Base-by-base conservation (phyloP, 1,140 invertebrate genomes). In the Sitodiplosis mosellana region DNA sequence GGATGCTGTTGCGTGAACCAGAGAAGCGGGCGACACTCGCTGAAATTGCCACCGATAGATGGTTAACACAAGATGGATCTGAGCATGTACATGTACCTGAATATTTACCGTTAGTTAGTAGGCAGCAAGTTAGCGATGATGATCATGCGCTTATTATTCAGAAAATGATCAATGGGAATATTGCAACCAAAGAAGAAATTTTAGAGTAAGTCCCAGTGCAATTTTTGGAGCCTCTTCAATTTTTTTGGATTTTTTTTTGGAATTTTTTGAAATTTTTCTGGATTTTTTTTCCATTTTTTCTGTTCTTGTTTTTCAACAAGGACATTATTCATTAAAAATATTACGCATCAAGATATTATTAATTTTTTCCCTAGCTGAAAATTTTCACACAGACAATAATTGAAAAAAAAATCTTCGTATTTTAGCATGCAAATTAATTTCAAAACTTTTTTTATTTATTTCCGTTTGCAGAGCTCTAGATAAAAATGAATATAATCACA, bases 401-500 rank as follows among this genome's bases (percentile, higher is more conserved):
- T n/a, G n/a, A n/a, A 27, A 27, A 27, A 27, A 27, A 27, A 27
- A 27, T n/a, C n/a, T n/a, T n/a, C n/a, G n/a, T n/a, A n/a, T n/a
- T n/a, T n/a, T n/a, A n/a, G n/a, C n/a, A 27, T 27, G 10, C 27
- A 27, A 27, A 27, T 27, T n/a, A n/a, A n/a, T n/a, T n/a, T 27
- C 27, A 27, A 27, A 27, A 5, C 10, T 5, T 27, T 27, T 27
- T 27, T 27, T 27, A 3, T 38, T 40, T 49, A 33, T 52, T 17
- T 48, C 3, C 54, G 46, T 38, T 72, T 71, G 14, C 60, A 92
- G 88, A 54, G 83, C 89, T 47, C 67, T 98, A 51, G 89, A 96
- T 59, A 87, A 83, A 61, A 91, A 96, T 70, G 87, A 92, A 59
- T 99, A 99, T 68, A 94, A 95, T 69, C 90, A 98, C 66, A 86